Percentiles rank a stretch among this genome's conserved stretches.
phyloP scores from a whole-genome alignment of 2,113 vertebrate genomes.

The Euleptes europaea region DNA sequence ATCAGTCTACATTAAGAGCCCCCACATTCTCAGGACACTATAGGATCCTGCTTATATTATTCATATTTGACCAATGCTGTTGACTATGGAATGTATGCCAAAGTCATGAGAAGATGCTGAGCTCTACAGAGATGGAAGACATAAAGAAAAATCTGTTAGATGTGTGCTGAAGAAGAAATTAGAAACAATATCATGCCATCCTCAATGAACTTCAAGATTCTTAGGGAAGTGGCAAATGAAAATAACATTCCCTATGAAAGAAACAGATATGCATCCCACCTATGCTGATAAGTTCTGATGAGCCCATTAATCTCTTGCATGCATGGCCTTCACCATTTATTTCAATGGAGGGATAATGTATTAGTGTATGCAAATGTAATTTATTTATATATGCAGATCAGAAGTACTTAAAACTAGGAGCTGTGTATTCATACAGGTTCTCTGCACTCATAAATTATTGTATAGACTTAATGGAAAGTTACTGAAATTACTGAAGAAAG shows the following conservation, averaged over 20 bases:
- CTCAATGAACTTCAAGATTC: background rate
- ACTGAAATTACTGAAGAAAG: background rate
- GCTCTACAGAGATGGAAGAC: background rate
- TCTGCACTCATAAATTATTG: background rate
- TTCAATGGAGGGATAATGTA: background rate
- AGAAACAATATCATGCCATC: no score
- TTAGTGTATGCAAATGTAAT: background rate
- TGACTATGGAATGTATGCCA: background rate
- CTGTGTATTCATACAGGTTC: background rate
- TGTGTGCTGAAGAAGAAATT: background rate
- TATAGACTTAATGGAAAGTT: background rate
- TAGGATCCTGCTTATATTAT: background rate
- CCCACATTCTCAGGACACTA: background rate
- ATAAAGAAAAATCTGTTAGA: background rate
- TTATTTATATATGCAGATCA: background rate
- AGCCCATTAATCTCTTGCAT: background rate
- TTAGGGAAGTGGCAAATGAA: background rate
- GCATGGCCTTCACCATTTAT: background rate
- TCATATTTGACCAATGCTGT: accelerated
- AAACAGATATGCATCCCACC: background rate
- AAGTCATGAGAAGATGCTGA: background rate
- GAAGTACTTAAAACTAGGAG: background rate
- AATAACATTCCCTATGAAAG: background rate
- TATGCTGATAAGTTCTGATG: background rate
- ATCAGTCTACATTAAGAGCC: background rate